Conservation (phyloP, 2,113 vertebrate genomes). For the Leptobrachium leishanense region DNA sequence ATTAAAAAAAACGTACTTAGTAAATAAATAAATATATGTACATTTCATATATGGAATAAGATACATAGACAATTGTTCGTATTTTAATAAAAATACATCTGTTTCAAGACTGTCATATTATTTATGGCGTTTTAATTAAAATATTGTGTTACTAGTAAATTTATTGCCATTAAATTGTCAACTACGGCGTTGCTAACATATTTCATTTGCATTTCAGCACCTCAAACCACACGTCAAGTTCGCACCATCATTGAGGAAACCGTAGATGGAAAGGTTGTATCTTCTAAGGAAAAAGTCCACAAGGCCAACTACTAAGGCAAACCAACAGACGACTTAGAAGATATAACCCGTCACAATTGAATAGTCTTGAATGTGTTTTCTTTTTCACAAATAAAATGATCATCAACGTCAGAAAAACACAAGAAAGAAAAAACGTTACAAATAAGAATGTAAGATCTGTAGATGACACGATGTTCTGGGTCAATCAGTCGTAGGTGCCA, state of each 20-base stretch:
- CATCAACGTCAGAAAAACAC: not conserved
- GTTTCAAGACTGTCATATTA: no score
- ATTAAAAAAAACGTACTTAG: no score
- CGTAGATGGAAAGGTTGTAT: slow-evolving; percentile 36
- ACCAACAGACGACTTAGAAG: not conserved
- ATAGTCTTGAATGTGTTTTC: not conserved
- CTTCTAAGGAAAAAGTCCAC: slow-evolving; percentile 18
- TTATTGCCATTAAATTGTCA: not conserved
- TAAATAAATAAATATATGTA: no score
- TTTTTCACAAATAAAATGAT: not conserved
- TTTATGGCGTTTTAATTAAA: no score
- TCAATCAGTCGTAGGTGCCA: not conserved
- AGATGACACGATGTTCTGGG: not conserved
- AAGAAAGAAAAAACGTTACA: not conserved
- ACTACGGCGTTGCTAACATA: not conserved
- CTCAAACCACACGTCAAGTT: slow-evolving; percentile 15
- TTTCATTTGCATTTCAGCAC: not conserved
- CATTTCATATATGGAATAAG: no score
- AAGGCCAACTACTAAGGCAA: not conserved
- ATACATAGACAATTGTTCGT: no score
- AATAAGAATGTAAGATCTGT: not conserved
- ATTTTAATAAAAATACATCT: no score
- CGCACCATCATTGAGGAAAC: slow-evolving; percentile 31
- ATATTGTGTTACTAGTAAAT: no score
- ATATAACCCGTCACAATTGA: not conserved